Percentiles rank a stretch among this genome's conserved stretches.
phyloP scores from a whole-genome alignment of 92 coral and sea anemone genomes.

The Galaxea fascicularis region DNA sequence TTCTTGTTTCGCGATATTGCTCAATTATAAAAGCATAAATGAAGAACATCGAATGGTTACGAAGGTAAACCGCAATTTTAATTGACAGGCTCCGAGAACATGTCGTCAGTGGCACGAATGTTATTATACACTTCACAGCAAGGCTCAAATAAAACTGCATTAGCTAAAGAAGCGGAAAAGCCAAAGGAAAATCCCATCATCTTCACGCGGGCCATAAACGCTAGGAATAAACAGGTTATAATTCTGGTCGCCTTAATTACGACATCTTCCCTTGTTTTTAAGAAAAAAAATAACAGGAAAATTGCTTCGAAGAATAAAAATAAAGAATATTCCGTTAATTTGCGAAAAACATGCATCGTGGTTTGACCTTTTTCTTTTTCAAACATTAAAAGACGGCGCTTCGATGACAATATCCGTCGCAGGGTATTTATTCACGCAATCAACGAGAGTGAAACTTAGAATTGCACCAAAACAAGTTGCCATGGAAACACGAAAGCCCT shows the following conservation, averaged over 20 bases:
- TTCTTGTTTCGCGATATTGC: constrained; percentile 27
- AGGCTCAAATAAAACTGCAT: constrained; percentile 3
- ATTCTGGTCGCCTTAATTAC: neutral
- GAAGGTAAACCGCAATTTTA: constrained; percentile 40
- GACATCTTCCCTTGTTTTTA: neutral
- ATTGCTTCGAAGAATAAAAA: neutral
- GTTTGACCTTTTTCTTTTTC: neutral
- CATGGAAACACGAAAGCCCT: constrained; percentile 33
- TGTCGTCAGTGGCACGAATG: constrained; percentile 3
- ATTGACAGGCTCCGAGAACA: constrained; percentile 21
- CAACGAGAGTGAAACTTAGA: neutral
- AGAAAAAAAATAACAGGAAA: neutral
- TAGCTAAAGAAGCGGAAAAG: neutral
- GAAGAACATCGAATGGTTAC: constrained; percentile 16
- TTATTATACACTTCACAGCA: constrained; percentile 5
- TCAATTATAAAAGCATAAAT: constrained; percentile 37
- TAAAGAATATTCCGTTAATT: neutral
- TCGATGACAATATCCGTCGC: neutral
- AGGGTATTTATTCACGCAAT: neutral
- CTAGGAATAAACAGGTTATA: no score
- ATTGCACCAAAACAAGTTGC: constrained; percentile 2
- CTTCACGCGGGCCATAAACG: no score
- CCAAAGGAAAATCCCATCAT: constrained; percentile 1
- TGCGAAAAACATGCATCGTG: neutral
- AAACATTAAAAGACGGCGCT: neutral